phyloP scores from a whole-genome alignment of 1,140 invertebrate species.

The Argopecten irradians region DNA sequence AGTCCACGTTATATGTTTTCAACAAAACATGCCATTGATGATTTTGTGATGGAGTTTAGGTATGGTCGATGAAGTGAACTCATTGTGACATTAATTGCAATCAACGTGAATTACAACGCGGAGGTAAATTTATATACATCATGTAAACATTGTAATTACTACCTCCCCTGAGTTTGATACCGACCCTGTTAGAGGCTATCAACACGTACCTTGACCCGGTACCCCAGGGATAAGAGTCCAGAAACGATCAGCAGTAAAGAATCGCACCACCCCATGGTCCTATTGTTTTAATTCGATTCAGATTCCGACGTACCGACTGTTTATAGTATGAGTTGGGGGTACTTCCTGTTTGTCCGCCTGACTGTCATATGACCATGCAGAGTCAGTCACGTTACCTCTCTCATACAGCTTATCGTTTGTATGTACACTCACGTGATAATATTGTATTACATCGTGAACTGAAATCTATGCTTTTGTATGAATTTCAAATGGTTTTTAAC shows the following conservation, averaged over 20 bases:
- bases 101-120: no score
- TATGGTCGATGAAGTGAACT: no score
- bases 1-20: no score
- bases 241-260: neutral
- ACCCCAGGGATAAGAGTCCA: neutral
- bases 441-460: no score
- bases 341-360: neutral
- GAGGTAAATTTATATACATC: no score
- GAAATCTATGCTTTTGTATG: no score
- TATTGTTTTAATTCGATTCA: neutral
- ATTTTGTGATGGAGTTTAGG: no score
- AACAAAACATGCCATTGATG: no score
- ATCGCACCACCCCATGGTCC: neutral
- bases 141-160: neutral
- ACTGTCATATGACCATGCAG: neutral
- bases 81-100: no score
- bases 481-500: no score
- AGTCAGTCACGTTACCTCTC: neutral
- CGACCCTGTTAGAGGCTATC: neutral
- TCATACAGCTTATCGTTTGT: no score
- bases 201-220: neutral
- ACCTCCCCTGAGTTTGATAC: neutral
- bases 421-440: no score
- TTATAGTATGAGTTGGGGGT: neutral
- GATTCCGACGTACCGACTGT: neutral